phyloP scores from a whole-genome alignment of 2,888 invertebrate species.

The Anoncus sp. region DNA sequence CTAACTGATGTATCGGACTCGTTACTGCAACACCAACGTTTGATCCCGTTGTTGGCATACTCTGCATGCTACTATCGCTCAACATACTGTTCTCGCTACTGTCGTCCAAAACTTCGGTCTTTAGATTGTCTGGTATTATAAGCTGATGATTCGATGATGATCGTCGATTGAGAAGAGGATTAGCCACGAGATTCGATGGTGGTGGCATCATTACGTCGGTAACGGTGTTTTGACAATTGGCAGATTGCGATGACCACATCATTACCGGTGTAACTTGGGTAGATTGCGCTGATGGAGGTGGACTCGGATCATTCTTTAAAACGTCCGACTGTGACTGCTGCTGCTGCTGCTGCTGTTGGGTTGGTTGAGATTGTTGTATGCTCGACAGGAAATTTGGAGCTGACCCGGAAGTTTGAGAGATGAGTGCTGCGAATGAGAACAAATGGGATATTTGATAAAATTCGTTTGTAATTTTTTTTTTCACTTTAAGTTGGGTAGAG shows the following conservation, averaged over 20 bases:
- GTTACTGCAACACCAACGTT: conserved; percentile 74
- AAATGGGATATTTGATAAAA: not conserved
- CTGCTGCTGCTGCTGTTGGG: conserved; percentile 58
- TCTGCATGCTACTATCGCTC: conserved; percentile 82
- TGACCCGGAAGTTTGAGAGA: conserved; percentile 71
- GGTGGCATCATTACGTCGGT: conserved; percentile 89
- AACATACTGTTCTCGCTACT: conserved; percentile 88
- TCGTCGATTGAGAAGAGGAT: conserved; percentile 84
- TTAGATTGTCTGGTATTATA: conserved; percentile 85
- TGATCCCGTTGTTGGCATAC: conserved; percentile 75
- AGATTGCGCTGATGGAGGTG: conserved; percentile 73
- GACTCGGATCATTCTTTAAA: conserved; percentile 79
- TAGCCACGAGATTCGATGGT: conserved; percentile 86
- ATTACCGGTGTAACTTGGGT: conserved; percentile 78
- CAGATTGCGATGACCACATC: conserved; percentile 76
- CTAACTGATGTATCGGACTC: conserved; percentile 79
- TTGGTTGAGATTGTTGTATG: conserved; percentile 59
- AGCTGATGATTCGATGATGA: conserved; percentile 85
- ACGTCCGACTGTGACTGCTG: conserved; percentile 70
- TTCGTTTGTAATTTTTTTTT: no score
- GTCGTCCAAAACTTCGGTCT: conserved; percentile 88
- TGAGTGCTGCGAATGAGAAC: conserved; percentile 69
- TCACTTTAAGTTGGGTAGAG: no score
- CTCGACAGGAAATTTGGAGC: conserved; percentile 63
- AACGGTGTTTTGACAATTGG: conserved; percentile 74